Conservation (phyloP, 2,113 vertebrate genomes). For the Campylorhamphus procurvoides region DNA sequence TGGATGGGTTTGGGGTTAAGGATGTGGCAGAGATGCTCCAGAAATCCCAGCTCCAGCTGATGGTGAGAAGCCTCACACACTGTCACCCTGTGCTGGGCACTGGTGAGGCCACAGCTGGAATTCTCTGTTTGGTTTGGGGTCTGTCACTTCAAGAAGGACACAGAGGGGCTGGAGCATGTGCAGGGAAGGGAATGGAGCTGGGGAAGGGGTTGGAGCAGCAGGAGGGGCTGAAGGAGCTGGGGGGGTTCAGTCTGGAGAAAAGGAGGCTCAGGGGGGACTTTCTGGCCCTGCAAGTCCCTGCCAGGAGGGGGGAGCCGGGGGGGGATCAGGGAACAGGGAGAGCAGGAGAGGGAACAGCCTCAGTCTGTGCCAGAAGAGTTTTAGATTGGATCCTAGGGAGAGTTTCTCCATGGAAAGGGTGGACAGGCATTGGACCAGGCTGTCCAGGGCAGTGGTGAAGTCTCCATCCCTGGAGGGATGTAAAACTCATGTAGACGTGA, state of each 20-base stretch:
- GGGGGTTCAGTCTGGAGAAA: neutral
- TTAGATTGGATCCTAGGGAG: neutral
- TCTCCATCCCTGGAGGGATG: neutral
- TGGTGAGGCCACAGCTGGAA: neutral
- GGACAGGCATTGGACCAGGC: neutral
- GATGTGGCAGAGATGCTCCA: neutral
- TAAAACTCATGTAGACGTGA: neutral
- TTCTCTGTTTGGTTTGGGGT: too few species aligned
- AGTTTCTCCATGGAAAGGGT: neutral
- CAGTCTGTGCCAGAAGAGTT: neutral
- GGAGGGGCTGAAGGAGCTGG: neutral
- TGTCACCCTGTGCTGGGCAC: neutral
- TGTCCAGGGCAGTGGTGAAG: neutral
- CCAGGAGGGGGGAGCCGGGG: neutral
- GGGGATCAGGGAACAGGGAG: neutral
- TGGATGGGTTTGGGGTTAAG: neutral
- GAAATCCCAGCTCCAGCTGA: neutral
- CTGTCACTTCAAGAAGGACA: neutral
- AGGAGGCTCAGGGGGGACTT: neutral
- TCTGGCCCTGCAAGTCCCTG: neutral
- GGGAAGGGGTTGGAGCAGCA: neutral
- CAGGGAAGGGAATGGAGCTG: neutral
- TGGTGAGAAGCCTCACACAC: neutral
- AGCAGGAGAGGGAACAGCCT: neutral
- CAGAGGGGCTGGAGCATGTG: accelerated